Conservation (phyloP, 2,797 vertebrate species). For the Etheostoma perlongum region DNA sequence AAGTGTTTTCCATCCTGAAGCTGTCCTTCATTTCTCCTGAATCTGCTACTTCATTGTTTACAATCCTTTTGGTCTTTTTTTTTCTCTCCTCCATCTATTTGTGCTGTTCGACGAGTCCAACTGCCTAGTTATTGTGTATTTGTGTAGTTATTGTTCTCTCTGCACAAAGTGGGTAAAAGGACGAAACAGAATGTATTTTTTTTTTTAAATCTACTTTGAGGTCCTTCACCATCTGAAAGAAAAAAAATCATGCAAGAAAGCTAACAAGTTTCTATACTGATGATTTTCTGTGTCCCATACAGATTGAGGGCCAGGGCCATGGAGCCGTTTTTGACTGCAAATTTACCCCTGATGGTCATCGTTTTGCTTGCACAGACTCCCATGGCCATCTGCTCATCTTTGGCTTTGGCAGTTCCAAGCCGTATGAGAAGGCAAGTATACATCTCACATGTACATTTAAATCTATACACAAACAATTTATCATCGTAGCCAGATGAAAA, state of each 20-base stretch:
- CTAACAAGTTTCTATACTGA: background rate
- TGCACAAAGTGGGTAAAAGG: background rate
- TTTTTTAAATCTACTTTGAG: background rate
- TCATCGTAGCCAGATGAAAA: background rate
- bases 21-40: background rate
- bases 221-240: background rate
- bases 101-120: background rate
- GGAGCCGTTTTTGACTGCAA: conserved; percentile 99
- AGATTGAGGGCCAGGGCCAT: conserved; percentile 98
- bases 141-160: background rate
- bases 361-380: conserved; percentile 97
- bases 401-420: conserved; percentile 94
- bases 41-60: background rate
- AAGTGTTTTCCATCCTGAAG: background rate
- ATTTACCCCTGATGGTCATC: conserved; percentile 96
- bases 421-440: conserved; percentile 92
- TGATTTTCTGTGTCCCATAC: conserved; percentile 37
- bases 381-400: conserved; percentile 97
- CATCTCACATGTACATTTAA: background rate
- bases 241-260: background rate
- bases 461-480: background rate
- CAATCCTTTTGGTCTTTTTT: background rate
- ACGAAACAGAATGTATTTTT: background rate
- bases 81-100: too few relatives aligned
- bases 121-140: background rate